These are phyloP conservation scores for Pagrus major DNA, from an alignment of 2,113 vertebrate genomes.

Conservation along the genomic window DNA sequence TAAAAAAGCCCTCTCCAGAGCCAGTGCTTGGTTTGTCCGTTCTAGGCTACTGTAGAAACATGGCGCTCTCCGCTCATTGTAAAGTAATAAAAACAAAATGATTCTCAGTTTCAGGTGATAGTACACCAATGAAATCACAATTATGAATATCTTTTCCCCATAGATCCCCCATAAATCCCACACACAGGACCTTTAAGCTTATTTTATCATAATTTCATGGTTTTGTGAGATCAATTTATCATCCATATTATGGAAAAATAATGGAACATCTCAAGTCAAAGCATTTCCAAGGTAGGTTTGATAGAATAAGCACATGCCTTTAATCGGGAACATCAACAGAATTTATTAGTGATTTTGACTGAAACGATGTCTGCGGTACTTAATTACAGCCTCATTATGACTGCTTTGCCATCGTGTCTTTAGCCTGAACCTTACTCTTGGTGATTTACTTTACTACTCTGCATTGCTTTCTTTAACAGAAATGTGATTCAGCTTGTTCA, in stretches of 20 bases:
- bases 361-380: background rate
- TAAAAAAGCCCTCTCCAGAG: too few relatives aligned
- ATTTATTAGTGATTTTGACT: background rate
- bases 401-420: slow-evolving; percentile 7
- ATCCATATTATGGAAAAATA: background rate
- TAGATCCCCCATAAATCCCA: too few relatives aligned
- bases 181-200: too few relatives aligned
- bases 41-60: too few relatives aligned
- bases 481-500: slow-evolving; percentile 16
- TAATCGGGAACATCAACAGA: slow-evolving; percentile 2
- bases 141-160: too few relatives aligned
- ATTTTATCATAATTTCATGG: background rate
- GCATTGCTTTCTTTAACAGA: background rate
- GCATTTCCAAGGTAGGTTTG: background rate
- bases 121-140: too few relatives aligned
- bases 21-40: too few relatives aligned
- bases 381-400: background rate
- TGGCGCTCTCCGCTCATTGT: too few relatives aligned
- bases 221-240: slow-evolving; percentile 13
- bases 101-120: too few relatives aligned
- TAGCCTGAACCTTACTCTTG: background rate
- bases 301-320: slow-evolving; percentile 6
- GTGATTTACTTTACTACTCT: background rate
- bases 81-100: too few relatives aligned
- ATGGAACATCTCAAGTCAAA: background rate